phyloP scores from a whole-genome alignment of 2,113 vertebrate genomes.

The Conger conger region DNA sequence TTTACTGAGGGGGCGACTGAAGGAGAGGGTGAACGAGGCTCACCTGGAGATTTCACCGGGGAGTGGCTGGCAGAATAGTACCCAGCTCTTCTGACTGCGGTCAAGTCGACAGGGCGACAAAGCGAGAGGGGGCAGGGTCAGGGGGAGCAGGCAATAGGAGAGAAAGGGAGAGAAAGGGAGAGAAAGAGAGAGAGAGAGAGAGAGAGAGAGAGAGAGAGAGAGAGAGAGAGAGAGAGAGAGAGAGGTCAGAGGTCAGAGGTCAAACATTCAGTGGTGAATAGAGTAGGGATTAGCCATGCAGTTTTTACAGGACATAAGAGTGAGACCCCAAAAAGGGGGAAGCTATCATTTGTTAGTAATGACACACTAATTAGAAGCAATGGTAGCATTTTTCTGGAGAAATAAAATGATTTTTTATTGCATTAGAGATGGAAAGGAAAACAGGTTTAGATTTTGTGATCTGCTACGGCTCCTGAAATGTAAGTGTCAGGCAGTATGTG shows the following conservation, averaged over 20 bases:
- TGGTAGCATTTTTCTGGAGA: too few relatives aligned
- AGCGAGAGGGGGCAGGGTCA: conserved; percentile 8
- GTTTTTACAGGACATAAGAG: background rate
- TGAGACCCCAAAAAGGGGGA: background rate
- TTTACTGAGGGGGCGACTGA: too few relatives aligned
- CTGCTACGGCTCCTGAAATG: too few relatives aligned
- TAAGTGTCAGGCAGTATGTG: background rate
- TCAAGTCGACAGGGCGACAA: conserved; percentile 65
- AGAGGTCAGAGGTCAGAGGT: conserved; percentile 5
- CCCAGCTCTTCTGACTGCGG: conserved; percentile 82
- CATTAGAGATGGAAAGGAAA: background rate
- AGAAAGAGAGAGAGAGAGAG: conserved; percentile 53
- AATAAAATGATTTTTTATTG: background rate
- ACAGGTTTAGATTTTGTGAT: background rate
- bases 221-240: conserved; percentile 55
- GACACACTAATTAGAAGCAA: too few relatives aligned
- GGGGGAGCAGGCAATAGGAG: background rate
- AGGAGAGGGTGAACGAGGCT: conserved; percentile 55
- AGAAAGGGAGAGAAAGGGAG: conserved; percentile 46
- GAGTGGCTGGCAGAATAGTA: conserved; percentile 82
- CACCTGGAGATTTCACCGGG: conserved; percentile 91
- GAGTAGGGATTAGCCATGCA: background rate
- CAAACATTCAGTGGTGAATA: too few relatives aligned
- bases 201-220: conserved; percentile 42
- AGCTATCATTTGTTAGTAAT: too few relatives aligned